Conservation (phyloP, 1,140 invertebrate genomes). For the Drosophila albomicans region DNA sequence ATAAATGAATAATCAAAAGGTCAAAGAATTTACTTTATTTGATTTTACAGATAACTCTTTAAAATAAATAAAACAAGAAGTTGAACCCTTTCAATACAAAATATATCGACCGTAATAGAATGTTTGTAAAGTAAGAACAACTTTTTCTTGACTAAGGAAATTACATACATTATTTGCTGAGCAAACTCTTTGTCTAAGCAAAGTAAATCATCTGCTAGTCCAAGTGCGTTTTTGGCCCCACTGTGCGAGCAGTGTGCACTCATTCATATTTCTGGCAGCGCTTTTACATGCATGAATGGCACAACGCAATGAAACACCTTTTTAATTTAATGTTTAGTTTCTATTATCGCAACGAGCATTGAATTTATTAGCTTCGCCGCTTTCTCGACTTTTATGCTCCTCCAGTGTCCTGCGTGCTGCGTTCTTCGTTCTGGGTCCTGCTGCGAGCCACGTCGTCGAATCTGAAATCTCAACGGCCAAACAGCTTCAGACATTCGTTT, state of each 20-base stretch:
- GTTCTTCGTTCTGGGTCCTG: not conserved
- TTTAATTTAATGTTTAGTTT: slow-evolving; percentile 77
- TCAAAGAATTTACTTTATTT: no score
- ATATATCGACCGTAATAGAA: no score
- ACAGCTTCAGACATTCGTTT: not conserved
- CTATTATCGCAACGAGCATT: slow-evolving; percentile 61
- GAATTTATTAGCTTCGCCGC: slow-evolving; percentile 65
- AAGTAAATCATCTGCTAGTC: no score
- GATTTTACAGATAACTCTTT: no score
- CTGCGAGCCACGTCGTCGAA: no score
- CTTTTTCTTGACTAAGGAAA: no score
- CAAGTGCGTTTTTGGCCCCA: not conserved
- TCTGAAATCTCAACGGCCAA: not conserved
- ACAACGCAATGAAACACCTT: slow-evolving; percentile 66
- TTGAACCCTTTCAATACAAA: no score
- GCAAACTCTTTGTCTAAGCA: no score
- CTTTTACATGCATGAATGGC: slow-evolving; percentile 59
- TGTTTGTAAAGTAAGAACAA: no score
- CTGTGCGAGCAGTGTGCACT: slow-evolving; percentile 26
- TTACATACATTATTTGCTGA: no score
- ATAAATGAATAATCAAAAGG: no score
- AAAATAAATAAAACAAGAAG: no score
- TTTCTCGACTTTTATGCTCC: slow-evolving; percentile 51
- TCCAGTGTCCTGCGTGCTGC: not conserved
- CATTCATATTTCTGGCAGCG: slow-evolving; percentile 29